Evolutionary conservation across 2,113 vertebrate species (phyloP), one percentile per base, ranked within the genome.

Genomic region (Arizona elegans): DNA sequence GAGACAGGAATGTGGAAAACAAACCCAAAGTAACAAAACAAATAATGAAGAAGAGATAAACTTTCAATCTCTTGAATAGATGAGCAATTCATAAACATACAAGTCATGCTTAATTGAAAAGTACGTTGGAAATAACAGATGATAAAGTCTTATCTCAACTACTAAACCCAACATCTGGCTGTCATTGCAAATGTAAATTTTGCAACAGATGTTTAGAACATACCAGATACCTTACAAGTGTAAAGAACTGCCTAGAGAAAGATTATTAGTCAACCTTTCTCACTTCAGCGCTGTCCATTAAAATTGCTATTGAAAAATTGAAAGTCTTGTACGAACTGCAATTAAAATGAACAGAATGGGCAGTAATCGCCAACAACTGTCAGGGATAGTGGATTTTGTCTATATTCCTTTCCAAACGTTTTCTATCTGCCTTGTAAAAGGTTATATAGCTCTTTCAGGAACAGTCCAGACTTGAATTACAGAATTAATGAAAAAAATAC

Each of bases 111-210:
- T 96, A 95, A 93, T 96, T 97, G 96, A 91, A 96, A 96, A 97
- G 93, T 96, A 94, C 95, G 96, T 93, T 95, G 90, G 91, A 94
- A 92, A 91, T 47, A 96, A 96, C 95, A 96, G 86, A 53, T 96
- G 96, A 95, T 75, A 75, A 19, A 96, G 75, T 88, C 92, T 75
- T 8, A 90, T 95, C 93, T 95, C 91, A 86, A 97, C 97, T 97
- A 96, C 96, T 97, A 95, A 97, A 93, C 94, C 96, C 96, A 96
- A 96, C 98, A 98, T 97, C 98, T 98, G 97, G 96, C 95, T 96
- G 91, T 95, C 96, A 95, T 24, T 62, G 38, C 13, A 92, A 88
- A 95, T 94, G 54, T 85, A 95, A 96, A 93, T 96, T 96, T 95
- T 53, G 91, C 90, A 93, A 93, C 95, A 97, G 93, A 96, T 95